Evolutionary conservation across 2,797 vertebrate genomes (phyloP), one percentile per base, ranked within the genome.

Genomic region (Diglossa cyanea): DNA sequence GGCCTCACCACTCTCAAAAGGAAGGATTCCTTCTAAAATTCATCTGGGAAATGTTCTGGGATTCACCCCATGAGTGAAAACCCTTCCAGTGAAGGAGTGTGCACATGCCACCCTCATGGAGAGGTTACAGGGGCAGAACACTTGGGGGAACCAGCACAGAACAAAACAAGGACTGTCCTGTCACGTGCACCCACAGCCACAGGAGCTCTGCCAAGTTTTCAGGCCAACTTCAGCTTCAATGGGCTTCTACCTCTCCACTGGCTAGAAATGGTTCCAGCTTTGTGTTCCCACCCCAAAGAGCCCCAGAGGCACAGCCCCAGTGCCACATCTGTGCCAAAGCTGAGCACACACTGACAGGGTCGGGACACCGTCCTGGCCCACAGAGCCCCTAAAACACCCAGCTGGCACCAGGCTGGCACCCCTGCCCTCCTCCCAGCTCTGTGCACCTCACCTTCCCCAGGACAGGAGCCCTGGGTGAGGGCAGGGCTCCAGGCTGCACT

Each of bases 1-100:
- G 26, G 4, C 16, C 31, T 57, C 0, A 2, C 10, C 44, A 30
- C 17, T 2, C 53, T 73, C 19, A 0, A 53, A 66, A 6, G 24
- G 20, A 53, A 24, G 0, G 0, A 47, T 23, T 54, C 21, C 47
- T 40, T 11, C 25, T 6, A 19, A 42, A 81, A 74, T 20, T 4
- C 6, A n/a, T 3, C 31, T 35, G 42, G 23, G 61, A 54, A 42
- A 24, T 8, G 21, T 11, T 39, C 61, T 3, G 2, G 19, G 17
- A 28, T n/a, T 28, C 47, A 61, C 7, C 8, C 24, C 1, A 0
- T 0, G 16, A 17, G 7, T 40, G 58, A 65, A 33, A 75, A 26
- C 2, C 17, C 44, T 9, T 4, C 15, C 44, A 13, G 31, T 10
- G 31, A 35, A 58, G 40, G 19, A 48, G 2, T 2, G 8, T 3